A percentile compares a stretch with the other conserved stretches of the same genome.
Conservation (phyloP, 2,113 vertebrate genomes). For the Phainopepla nitens region DNA sequence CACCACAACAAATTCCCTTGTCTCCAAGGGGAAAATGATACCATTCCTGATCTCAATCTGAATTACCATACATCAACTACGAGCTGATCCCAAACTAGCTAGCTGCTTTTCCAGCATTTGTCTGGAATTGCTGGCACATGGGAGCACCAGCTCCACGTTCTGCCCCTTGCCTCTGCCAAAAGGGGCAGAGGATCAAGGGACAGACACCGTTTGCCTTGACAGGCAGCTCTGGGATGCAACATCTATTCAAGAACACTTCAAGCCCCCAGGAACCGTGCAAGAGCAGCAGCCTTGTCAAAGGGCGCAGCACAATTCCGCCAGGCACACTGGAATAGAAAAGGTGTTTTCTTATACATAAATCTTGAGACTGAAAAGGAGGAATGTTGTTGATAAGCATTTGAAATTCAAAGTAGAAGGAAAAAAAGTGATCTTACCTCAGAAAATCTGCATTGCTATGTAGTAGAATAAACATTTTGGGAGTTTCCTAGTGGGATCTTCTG, state of each 20-base stretch:
- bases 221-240: background rate
- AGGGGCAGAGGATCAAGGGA: background rate
- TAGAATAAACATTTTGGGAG: background rate
- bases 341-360: background rate
- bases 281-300: background rate
- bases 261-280: background rate
- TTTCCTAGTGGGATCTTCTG: background rate
- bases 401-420: background rate
- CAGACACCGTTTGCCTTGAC: background rate
- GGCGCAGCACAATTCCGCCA: background rate
- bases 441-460: background rate
- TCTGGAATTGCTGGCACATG: background rate
- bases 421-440: background rate
- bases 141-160: fast-evolving
- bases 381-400: background rate
- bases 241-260: background rate
- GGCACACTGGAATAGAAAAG: background rate
- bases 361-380: background rate
- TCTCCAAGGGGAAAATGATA: background rate
- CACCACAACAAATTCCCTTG: background rate
- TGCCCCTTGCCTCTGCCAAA: background rate
- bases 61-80: background rate
- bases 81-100: background rate
- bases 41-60: background rate
- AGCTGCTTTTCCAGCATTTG: background rate